These are phyloP conservation scores for honey bee (Apis mellifera) DNA, from an alignment of 1,140 invertebrate species.

Conservation along the genomic window Amel_HAv3.1 CM009937.2:1000501-1001000, in stretches of 20 bases:
- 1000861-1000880: no score
- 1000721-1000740: constrained; percentile 43
- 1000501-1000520: constrained; percentile 67
- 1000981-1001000: no score
- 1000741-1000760: constrained; percentile 40
- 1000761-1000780: constrained; percentile 17
- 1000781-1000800: constrained; percentile 19
- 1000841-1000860: no score
- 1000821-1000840: no score
- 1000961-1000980: no score
- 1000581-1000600: constrained; percentile 67
- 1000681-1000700: constrained; percentile 46
- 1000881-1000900: no score
- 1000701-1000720: constrained; percentile 57
- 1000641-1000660: neutral
- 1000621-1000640: constrained; percentile 63
- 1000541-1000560: constrained; percentile 73
- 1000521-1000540: constrained; percentile 76
- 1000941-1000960: no score
- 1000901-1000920: no score
- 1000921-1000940: no score
- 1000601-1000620: constrained; percentile 30
- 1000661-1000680: constrained; percentile 60
- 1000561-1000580: constrained; percentile 72
- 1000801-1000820: constrained; percentile 1